Conservation (phyloP, 2,113 vertebrate species). For the Calidris pugnax region DNA sequence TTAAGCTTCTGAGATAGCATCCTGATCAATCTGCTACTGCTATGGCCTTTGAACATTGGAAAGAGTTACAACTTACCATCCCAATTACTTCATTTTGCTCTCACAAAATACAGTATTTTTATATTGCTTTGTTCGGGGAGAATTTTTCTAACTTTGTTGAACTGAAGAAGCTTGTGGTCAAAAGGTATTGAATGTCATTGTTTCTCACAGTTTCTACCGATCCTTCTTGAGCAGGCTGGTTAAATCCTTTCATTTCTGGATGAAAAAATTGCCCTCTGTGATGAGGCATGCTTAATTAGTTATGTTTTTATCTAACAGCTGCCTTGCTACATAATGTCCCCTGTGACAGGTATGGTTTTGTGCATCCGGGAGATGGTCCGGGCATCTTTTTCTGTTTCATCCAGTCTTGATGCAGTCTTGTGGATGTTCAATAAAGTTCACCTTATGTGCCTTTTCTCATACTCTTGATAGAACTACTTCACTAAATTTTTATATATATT, state of each 20-base stretch:
- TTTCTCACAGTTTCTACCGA: not conserved
- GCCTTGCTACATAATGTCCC: not conserved
- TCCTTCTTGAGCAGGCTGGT: not conserved
- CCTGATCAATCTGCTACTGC: not conserved
- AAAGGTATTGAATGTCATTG: not conserved
- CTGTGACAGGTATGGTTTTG: not conserved
- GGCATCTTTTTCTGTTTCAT: not conserved
- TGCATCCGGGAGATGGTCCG: not conserved
- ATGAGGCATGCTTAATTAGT: not conserved
- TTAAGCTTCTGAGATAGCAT: not conserved
- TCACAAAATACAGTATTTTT: not conserved
- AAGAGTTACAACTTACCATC: not conserved
- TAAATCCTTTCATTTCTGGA: constrained; percentile 13
- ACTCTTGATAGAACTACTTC: not conserved
- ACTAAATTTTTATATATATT: not conserved
- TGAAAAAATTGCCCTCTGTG: not conserved
- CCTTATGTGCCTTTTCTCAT: not conserved
- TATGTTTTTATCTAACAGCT: not conserved
- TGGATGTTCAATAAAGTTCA: not conserved
- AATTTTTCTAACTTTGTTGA: not conserved
- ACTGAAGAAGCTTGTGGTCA: not conserved
- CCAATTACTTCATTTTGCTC: not conserved
- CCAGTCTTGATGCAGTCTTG: not conserved
- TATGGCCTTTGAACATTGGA: not conserved
- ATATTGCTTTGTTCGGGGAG: not conserved